Evolutionary conservation across 2,113 vertebrate species (phyloP).

Genomic region (Patagioenas fasciata): DNA sequence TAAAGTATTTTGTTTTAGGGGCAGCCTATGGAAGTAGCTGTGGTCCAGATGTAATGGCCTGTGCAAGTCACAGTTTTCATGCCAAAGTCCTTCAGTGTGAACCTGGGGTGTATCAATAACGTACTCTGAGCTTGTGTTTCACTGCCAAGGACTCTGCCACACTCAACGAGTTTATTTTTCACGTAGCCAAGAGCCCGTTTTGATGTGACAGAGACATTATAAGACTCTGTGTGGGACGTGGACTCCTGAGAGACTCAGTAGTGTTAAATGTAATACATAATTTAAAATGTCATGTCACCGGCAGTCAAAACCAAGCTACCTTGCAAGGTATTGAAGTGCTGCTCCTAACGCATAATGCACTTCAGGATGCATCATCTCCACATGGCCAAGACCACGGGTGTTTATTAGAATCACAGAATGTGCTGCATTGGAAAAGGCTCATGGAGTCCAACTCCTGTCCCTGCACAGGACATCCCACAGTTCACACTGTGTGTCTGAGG

Average conservation of each 20-base stretch:
- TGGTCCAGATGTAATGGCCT: background rate
- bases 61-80: background rate
- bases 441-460: too few species aligned
- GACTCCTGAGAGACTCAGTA: background rate
- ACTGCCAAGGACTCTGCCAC: background rate
- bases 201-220: rapidly evolving
- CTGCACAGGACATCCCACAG: too few species aligned
- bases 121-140: background rate
- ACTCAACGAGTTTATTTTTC: background rate
- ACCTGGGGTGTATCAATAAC: background rate
- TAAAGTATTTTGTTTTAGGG: background rate
- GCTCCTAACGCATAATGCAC: background rate
- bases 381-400: rapidly evolving
- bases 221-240: background rate
- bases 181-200: rapidly evolving
- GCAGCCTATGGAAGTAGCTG: background rate
- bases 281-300: background rate
- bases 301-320: background rate
- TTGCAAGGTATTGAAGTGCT: background rate
- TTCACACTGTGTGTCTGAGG: too few species aligned
- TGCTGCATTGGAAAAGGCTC: too few species aligned
- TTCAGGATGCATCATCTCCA: background rate
- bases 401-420: background rate
- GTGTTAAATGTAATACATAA: background rate
- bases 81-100: background rate